These are phyloP conservation scores for Aplocera efformata DNA, from an alignment of 2,888 invertebrate genomes.

Conservation along the genomic window DNA sequence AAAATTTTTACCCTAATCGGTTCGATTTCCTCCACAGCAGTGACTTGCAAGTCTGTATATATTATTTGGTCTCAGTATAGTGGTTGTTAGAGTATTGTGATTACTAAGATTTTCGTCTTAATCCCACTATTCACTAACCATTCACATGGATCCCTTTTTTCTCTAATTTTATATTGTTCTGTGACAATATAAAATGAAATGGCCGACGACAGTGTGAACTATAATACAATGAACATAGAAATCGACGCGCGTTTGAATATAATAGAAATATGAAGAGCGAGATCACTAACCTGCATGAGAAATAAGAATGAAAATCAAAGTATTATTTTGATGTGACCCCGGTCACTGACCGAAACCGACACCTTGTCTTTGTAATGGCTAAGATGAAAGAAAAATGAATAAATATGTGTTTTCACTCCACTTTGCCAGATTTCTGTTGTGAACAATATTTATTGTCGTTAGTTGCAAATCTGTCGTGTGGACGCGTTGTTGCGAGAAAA, in stretches of 20 bases:
- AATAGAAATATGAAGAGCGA: slow-evolving; percentile 7
- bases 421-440: slow-evolving; percentile 9
- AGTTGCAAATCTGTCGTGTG: slow-evolving; percentile 8
- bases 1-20: too few species aligned
- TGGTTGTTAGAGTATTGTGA: too few species aligned
- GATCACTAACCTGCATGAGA: slow-evolving; percentile 19
- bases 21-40: too few species aligned
- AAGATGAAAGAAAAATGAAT: slow-evolving; percentile 17
- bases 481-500: slow-evolving; percentile 1
- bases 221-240: slow-evolving; percentile 11
- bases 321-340: slow-evolving; percentile 21
- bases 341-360: slow-evolving; percentile 25
- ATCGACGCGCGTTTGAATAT: slow-evolving; percentile 3
- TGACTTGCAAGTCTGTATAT: too few species aligned
- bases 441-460: slow-evolving; percentile 9
- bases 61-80: too few species aligned
- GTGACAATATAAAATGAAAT: background rate
- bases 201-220: slow-evolving; percentile 4
- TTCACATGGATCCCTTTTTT: too few species aligned
- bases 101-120: too few species aligned
- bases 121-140: too few species aligned
- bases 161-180: too few species aligned
- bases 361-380: slow-evolving; percentile 15
- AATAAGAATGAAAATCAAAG: slow-evolving; percentile 10
- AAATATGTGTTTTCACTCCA: slow-evolving; percentile 12